These are phyloP conservation scores for Pyrocoelia pectoralis DNA, from an alignment of 2,888 invertebrate genomes.

Conservation along the genomic window DNA sequence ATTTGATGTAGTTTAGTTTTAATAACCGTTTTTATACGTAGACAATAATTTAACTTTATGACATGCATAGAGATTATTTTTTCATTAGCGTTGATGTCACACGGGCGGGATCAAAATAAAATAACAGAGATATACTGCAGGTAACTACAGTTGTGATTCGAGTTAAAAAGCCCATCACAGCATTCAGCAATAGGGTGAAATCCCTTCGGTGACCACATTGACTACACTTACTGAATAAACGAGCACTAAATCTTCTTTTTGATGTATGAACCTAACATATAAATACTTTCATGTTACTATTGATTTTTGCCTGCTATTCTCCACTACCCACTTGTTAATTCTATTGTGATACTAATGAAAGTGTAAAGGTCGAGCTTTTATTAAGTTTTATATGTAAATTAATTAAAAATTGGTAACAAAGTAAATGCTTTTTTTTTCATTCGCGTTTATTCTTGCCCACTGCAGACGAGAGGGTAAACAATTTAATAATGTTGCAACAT, in stretches of 20 bases:
- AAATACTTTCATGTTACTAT: conserved; percentile 6
- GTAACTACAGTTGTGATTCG: conserved; percentile 10
- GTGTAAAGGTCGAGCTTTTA: too few relatives aligned
- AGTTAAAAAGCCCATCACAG: conserved; percentile 11
- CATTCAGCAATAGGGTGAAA: conserved; percentile 11
- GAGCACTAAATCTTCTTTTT: conserved; percentile 11
- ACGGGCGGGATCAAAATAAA: conserved; percentile 4
- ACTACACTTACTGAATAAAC: conserved; percentile 12
- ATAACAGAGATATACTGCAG: conserved; percentile 8
- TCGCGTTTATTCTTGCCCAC: too few relatives aligned
- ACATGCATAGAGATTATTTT: not conserved
- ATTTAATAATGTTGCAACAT: too few relatives aligned
- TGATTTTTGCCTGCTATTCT: not conserved
- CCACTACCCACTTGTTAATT: too few relatives aligned
- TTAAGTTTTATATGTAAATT: too few relatives aligned
- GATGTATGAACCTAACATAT: conserved; percentile 9
- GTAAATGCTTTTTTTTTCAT: too few relatives aligned
- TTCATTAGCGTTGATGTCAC: not conserved
- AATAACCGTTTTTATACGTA: not conserved
- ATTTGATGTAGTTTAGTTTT: not conserved
- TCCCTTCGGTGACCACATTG: conserved; percentile 10
- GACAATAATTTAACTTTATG: not conserved
- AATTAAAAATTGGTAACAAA: too few relatives aligned
- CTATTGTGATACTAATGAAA: too few relatives aligned
- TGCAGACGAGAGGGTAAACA: too few relatives aligned